Evolutionary conservation across 2,797 vertebrate genomes (phyloP).

Genomic region (Hoplostethus atlanticus): DNA sequence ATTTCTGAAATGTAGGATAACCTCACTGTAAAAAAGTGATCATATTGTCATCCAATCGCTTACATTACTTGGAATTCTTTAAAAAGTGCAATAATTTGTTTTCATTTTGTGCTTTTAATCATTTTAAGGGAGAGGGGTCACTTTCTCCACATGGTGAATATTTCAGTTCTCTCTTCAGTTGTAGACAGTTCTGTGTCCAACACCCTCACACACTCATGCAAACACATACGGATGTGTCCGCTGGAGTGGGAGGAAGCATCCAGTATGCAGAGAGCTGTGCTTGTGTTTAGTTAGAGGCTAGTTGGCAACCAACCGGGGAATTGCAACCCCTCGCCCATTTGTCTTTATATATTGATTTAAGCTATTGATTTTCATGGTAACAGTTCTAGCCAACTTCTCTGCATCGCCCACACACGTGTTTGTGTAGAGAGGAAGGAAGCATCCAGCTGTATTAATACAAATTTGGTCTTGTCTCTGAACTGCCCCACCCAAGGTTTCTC

Average conservation of each 20-base stretch:
- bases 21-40: too few species aligned
- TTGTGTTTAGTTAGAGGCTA: slow-evolving; percentile 1
- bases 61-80: too few species aligned
- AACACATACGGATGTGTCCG: slow-evolving; percentile 23
- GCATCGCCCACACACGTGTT: neutral
- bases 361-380: slow-evolving; percentile 27
- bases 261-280: slow-evolving; percentile 16
- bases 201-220: slow-evolving; percentile 24
- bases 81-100: too few species aligned
- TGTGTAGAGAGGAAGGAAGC: slow-evolving; percentile 1
- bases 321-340: slow-evolving; percentile 2
- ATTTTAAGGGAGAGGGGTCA: slow-evolving; percentile 5
- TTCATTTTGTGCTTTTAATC: neutral
- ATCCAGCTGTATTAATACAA: neutral
- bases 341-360: slow-evolving; percentile 41
- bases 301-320: slow-evolving; percentile 8
- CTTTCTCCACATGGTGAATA: neutral
- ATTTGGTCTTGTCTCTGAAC: too few species aligned
- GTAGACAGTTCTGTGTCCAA: neutral
- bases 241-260: slow-evolving; percentile 33
- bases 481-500: too few species aligned
- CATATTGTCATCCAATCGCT: too few species aligned
- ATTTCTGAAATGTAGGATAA: too few species aligned
- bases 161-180: neutral
- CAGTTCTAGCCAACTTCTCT: slow-evolving; percentile 3